Percentiles rank a stretch among this genome's conserved stretches.
These are phyloP conservation scores for Enteromius anoplus DNA, from an alignment of 2,797 vertebrate species.

Conservation along the genomic window DNA sequence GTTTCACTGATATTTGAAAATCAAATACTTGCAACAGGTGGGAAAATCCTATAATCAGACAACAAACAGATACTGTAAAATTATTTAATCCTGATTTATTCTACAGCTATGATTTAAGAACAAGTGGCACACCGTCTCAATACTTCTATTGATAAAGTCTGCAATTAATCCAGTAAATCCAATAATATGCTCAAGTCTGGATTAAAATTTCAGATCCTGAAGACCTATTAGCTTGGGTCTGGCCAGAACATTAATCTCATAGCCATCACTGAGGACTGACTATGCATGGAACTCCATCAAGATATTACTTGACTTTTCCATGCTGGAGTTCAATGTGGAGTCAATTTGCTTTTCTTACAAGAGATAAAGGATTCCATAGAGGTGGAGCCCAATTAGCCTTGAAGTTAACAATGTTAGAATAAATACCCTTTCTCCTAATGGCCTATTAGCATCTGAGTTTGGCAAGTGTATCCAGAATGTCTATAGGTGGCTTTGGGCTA, in stretches of 20 bases:
- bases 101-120: background rate
- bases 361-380: conserved; percentile 54
- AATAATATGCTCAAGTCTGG: conserved; percentile 14
- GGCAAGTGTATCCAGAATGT: conserved; percentile 36
- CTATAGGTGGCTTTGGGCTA: conserved; percentile 31
- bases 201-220: background rate
- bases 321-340: conserved; percentile 32
- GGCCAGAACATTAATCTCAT: conserved; percentile 26
- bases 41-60: background rate
- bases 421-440: conserved; percentile 74
- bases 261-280: conserved; percentile 1
- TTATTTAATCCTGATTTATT: background rate
- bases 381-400: conserved; percentile 76
- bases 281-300: conserved; percentile 40
- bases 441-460: conserved; percentile 51
- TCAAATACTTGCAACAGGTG: background rate
- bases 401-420: conserved; percentile 76
- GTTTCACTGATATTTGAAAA: background rate
- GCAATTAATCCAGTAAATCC: conserved; percentile 23
- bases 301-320: conserved; percentile 24
- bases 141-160: background rate
- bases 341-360: conserved; percentile 44
- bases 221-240: conserved; percentile 22
- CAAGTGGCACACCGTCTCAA: background rate
- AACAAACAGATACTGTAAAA: background rate